Evolutionary conservation across 2,888 invertebrate species (phyloP).

Genomic region (Stenodema calcarata): DNA sequence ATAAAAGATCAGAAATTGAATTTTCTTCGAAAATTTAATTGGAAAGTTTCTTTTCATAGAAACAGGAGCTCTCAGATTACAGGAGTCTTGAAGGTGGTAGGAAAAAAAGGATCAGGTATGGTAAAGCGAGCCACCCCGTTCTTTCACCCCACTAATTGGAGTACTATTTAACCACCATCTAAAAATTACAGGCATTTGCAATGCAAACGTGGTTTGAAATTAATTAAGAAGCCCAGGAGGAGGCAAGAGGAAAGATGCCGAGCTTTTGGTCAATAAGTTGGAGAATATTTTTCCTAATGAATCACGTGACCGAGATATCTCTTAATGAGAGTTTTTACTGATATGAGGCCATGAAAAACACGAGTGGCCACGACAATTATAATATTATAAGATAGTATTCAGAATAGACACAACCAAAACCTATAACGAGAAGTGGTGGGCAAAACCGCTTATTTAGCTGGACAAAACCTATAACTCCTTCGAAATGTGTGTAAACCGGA

Average conservation of each 20-base stretch:
- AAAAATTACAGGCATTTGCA: slow-evolving; percentile 43
- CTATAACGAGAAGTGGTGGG: too few species aligned
- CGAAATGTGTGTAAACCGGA: too few species aligned
- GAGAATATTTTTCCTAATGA: too few species aligned
- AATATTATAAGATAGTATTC: too few species aligned
- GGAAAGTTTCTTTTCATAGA: neutral
- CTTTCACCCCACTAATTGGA: slow-evolving; percentile 43
- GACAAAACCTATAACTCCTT: too few species aligned
- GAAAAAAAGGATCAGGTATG: neutral
- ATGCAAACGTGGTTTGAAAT: slow-evolving; percentile 40
- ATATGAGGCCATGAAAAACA: too few species aligned
- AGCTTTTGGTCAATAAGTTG: slow-evolving; percentile 38
- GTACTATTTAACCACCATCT: slow-evolving; percentile 42
- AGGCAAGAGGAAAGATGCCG: neutral
- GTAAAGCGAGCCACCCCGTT: neutral
- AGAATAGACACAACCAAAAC: too few species aligned
- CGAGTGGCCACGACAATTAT: too few species aligned
- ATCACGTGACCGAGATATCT: too few species aligned
- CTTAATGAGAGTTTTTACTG: too few species aligned
- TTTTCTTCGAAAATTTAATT: slow-evolving; percentile 16
- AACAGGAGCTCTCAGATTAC: slow-evolving; percentile 27
- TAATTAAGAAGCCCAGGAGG: slow-evolving; percentile 33
- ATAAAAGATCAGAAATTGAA: too few species aligned
- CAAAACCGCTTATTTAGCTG: too few species aligned
- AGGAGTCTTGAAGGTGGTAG: neutral